Percentiles rank a stretch among this genome's conserved stretches.
Conservation (phyloP, 2,113 vertebrate genomes). For the Carettochelys insculpta region DNA sequence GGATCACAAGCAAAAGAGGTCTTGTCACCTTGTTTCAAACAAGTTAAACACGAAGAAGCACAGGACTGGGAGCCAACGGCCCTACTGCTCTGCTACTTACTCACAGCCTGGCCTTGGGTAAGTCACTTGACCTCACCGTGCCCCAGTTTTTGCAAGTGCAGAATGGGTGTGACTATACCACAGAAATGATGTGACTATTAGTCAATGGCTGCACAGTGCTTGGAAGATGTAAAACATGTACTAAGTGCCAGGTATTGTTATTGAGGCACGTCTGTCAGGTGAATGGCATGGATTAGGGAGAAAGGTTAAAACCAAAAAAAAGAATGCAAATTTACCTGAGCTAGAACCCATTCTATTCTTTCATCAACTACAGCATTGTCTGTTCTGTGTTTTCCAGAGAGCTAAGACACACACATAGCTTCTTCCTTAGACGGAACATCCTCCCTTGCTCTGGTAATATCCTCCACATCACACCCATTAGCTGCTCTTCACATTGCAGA, state of each 20-base stretch:
- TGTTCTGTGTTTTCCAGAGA: background rate
- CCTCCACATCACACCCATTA: background rate
- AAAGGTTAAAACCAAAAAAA: background rate
- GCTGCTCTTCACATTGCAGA: background rate
- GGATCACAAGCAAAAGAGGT: background rate
- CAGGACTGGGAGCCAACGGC: background rate
- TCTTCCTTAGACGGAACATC: background rate
- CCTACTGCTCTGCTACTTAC: background rate
- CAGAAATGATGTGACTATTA: background rate
- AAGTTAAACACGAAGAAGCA: background rate
- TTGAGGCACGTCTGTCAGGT: background rate
- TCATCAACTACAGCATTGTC: background rate
- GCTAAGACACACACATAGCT: background rate
- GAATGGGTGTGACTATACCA: background rate
- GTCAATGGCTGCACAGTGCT: background rate
- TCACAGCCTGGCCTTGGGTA: background rate
- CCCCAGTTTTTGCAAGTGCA: background rate
- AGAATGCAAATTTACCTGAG: background rate
- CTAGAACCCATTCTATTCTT: background rate
- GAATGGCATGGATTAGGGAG: background rate
- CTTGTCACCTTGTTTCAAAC: background rate
- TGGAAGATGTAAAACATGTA: background rate
- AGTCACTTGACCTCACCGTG: background rate
- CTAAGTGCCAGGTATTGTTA: background rate
- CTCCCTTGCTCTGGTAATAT: background rate